Percentiles rank a stretch among this genome's conserved stretches.
phyloP scores from a whole-genome alignment of 2,888 invertebrate species.

The Napeogenes inachia region DNA sequence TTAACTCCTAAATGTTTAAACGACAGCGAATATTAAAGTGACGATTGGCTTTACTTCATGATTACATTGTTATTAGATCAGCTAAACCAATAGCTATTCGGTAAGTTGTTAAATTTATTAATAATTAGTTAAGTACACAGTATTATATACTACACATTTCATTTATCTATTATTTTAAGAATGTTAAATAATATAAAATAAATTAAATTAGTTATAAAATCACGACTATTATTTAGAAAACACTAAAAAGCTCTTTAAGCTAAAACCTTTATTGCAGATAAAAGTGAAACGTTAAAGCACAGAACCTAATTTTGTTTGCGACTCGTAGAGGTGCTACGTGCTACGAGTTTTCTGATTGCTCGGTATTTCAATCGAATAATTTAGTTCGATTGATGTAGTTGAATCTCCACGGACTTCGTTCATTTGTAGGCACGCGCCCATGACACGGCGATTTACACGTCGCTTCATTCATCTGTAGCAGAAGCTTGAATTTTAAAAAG shows the following conservation, averaged over 20 bases:
- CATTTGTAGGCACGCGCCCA: conserved; percentile 38
- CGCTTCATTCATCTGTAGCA: conserved; percentile 11
- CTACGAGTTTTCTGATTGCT: conserved; percentile 50
- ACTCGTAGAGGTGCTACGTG: conserved; percentile 46
- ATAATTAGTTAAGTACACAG: too few species aligned
- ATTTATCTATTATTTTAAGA: too few species aligned
- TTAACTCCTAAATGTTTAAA: conserved; percentile 26
- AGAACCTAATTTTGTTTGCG: conserved; percentile 24
- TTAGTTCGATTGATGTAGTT: conserved; percentile 49
- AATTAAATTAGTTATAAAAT: too few species aligned
- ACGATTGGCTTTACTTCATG: conserved; percentile 1
- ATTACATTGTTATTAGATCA: too few species aligned
- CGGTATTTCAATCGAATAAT: conserved; percentile 47
- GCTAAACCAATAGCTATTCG: too few species aligned
- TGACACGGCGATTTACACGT: conserved; percentile 10
- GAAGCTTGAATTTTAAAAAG: conserved; percentile 19
- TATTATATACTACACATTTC: too few species aligned
- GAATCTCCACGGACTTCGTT: conserved; percentile 44
- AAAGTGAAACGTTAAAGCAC: conserved; percentile 20
- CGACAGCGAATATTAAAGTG: conserved; percentile 3
- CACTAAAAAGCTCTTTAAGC: too few species aligned
- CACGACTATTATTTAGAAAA: too few species aligned
- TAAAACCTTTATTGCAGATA: conserved; percentile 8
- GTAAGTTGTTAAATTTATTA: too few species aligned
- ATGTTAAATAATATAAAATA: too few species aligned